These are phyloP conservation scores for Physella acuta DNA, from an alignment of 1,140 invertebrate genomes.

Conservation along the genomic window DNA sequence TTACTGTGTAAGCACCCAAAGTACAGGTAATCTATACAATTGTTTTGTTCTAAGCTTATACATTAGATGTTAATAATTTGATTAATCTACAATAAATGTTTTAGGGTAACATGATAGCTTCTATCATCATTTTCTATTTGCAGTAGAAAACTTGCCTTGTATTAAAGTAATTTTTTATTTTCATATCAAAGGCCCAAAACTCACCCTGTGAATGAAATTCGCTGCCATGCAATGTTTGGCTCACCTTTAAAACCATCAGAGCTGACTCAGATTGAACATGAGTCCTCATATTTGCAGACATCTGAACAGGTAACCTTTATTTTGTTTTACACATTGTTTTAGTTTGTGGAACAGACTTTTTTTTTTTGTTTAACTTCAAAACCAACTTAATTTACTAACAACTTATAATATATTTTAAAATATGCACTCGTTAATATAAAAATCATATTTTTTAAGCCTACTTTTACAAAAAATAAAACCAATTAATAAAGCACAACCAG, in stretches of 20 bases:
- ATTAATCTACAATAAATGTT: too few species aligned
- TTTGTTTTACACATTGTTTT: background rate
- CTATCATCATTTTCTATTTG: too few species aligned
- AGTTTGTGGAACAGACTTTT: background rate
- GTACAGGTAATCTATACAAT: conserved; percentile 78
- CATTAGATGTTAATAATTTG: too few species aligned
- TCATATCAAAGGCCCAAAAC: conserved; percentile 68
- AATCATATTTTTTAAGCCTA: too few species aligned
- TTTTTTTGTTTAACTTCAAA: too few species aligned
- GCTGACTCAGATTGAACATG: conserved; percentile 70
- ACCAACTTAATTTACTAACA: too few species aligned
- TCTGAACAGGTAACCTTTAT: conserved; percentile 20
- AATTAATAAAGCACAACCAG: too few species aligned
- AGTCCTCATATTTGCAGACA: conserved; percentile 62
- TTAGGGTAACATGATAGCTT: background rate
- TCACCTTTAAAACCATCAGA: conserved; percentile 75
- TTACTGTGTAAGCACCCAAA: conserved; percentile 84
- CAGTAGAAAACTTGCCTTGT: too few species aligned
- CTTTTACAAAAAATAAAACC: too few species aligned
- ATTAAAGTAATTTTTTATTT: background rate
- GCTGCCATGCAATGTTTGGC: conserved; percentile 73
- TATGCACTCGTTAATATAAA: too few species aligned
- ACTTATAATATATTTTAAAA: too few species aligned
- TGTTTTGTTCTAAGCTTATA: too few species aligned
- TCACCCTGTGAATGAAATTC: conserved; percentile 77